These are phyloP conservation scores for Leucoptera coffeella DNA, from an alignment of 2,888 invertebrate genomes.

Conservation along the genomic window DNA sequence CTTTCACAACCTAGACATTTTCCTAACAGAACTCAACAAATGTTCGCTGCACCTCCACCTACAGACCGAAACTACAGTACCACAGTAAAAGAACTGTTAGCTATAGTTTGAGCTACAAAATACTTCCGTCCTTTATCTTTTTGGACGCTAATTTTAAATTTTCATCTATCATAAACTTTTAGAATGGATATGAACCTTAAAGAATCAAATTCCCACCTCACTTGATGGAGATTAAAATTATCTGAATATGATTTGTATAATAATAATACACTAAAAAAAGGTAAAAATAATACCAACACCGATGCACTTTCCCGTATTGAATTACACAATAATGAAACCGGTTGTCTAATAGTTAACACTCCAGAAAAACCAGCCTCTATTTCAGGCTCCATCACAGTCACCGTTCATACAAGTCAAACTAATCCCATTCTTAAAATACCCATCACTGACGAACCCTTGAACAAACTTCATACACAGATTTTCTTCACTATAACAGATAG, in stretches of 20 bases:
- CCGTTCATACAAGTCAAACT: conserved; percentile 1
- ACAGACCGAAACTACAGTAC: conserved; percentile 9
- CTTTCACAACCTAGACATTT: no score
- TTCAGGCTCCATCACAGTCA: background rate
- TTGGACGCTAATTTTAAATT: conserved; percentile 14
- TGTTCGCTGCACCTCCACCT: no score
- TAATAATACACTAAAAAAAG: conserved; percentile 7
- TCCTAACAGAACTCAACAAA: no score
- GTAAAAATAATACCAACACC: conserved; percentile 6
- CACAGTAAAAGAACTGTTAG: conserved; percentile 14
- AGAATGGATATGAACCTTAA: conserved; percentile 11
- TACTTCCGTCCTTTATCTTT: no score
- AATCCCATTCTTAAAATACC: no score
- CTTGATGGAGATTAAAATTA: conserved; percentile 13
- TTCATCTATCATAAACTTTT: conserved; percentile 17
- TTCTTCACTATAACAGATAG: no score
- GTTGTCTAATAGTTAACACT: conserved; percentile 12
- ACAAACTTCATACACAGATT: conserved; percentile 2
- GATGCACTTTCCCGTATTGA: conserved; percentile 7
- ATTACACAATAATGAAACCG: conserved; percentile 14
- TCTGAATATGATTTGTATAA: conserved; percentile 8
- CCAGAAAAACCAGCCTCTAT: conserved; percentile 9
- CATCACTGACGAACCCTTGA: conserved; percentile 1
- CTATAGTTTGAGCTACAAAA: conserved; percentile 13
- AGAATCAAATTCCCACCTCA: no score